Conservation (phyloP, 1,140 invertebrate species). For the Cydia pomonella region DNA sequence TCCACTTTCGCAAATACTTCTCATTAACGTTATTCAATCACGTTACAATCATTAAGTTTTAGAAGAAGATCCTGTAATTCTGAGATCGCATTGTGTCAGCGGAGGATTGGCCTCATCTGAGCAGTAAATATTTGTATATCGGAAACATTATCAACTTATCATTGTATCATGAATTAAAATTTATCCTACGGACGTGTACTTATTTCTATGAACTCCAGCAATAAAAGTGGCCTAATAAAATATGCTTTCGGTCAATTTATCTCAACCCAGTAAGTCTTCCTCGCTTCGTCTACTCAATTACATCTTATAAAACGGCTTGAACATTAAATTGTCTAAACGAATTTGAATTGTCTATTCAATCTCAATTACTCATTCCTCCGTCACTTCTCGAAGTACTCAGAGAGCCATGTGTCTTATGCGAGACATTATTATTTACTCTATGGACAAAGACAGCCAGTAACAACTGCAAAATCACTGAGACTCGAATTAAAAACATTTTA, state of each 20-base stretch:
- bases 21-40: too few relatives aligned
- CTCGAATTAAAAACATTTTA: neutral
- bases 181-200: neutral
- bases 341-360: slow-evolving; percentile 35
- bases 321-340: slow-evolving; percentile 28
- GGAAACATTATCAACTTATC: too few relatives aligned
- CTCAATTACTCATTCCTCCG: slow-evolving; percentile 63
- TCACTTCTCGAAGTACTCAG: slow-evolving; percentile 43
- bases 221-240: slow-evolving; percentile 11
- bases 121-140: too few relatives aligned
- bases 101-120: too few relatives aligned
- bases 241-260: slow-evolving; percentile 9
- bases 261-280: neutral
- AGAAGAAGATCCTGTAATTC: too few relatives aligned
- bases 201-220: neutral
- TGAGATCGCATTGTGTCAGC: too few relatives aligned
- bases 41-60: too few relatives aligned
- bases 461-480: slow-evolving; percentile 31
- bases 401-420: slow-evolving; percentile 55
- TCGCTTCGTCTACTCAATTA: slow-evolving; percentile 15
- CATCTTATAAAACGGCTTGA: slow-evolving; percentile 19
- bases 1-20: too few relatives aligned
- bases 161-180: too few relatives aligned
- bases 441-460: slow-evolving; percentile 50
- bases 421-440: slow-evolving; percentile 56